A percentile compares a stretch with the other conserved stretches of the same genome.
These are phyloP conservation scores for Troides oblongomaculatus DNA, from an alignment of 2,888 invertebrate genomes.

Conservation along the genomic window DNA sequence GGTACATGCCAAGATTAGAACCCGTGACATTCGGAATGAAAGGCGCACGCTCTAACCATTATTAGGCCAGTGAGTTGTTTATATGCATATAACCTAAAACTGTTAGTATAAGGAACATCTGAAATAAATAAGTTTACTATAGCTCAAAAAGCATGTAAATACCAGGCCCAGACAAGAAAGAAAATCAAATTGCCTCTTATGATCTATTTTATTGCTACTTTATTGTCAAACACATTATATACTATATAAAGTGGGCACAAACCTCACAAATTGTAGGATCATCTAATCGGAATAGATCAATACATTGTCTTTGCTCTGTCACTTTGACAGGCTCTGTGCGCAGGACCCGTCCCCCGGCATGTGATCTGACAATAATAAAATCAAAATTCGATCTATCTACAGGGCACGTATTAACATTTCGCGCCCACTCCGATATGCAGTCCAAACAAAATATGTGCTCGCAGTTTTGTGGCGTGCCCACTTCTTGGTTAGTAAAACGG, in stretches of 20 bases:
- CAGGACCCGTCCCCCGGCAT: constrained; percentile 83
- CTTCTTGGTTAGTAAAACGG: constrained; percentile 86
- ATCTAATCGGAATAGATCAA: constrained; percentile 72
- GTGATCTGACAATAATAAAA: constrained; percentile 86
- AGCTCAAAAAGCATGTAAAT: no score
- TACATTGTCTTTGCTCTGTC: constrained; percentile 71
- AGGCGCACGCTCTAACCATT: no score
- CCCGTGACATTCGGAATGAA: no score
- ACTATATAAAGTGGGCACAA: constrained; percentile 25
- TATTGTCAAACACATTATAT: no score
- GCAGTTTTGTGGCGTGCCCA: constrained; percentile 92
- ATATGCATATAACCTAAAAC: no score
- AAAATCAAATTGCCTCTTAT: no score
- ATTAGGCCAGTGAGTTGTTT: no score
- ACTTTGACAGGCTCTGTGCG: constrained; percentile 83
- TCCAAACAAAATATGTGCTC: constrained; percentile 94
- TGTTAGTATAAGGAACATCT: no score
- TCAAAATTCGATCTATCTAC: constrained; percentile 92
- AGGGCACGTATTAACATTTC: constrained; percentile 96
- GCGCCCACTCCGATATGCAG: constrained; percentile 96
- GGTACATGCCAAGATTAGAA: no score
- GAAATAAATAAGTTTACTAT: no score
- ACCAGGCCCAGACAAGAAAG: no score
- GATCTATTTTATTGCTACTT: no score
- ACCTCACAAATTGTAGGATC: constrained; percentile 89